phyloP scores from a whole-genome alignment of 2,113 vertebrate genomes.

The Sula dactylatra region DNA sequence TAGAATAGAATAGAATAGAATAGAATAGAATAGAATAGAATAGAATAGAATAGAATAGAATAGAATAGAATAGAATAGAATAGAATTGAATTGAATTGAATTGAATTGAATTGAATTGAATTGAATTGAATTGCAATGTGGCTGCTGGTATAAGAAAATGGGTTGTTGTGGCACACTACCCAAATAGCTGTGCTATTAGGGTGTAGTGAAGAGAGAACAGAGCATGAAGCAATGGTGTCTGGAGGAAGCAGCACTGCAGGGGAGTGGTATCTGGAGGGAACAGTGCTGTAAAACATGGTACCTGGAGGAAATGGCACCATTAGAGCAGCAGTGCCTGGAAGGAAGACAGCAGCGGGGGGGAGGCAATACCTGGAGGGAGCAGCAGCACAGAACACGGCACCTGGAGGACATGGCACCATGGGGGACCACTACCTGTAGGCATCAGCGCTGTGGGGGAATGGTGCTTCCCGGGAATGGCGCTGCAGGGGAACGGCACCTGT shows the following conservation, averaged over 20 bases:
- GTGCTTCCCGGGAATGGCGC: neutral
- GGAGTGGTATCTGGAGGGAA: conserved; percentile 2
- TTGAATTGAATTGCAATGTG: neutral
- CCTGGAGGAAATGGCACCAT: conserved; percentile 13
- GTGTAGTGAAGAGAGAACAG: neutral
- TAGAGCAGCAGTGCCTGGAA: neutral
- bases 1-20: neutral
- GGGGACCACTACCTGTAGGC: neutral
- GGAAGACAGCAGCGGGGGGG: neutral
- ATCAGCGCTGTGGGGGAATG: neutral
- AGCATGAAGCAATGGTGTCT: neutral
- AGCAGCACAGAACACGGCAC: conserved; percentile 10
- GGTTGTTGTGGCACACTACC: neutral
- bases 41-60: neutral
- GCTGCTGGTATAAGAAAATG: neutral
- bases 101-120: neutral
- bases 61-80: neutral
- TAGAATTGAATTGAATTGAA: neutral
- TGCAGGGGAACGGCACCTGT: neutral
- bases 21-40: neutral
- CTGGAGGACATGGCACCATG: neutral
- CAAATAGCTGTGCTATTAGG: neutral
- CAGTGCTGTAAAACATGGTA: neutral
- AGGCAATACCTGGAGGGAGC: neutral
- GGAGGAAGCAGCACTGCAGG: neutral